A percentile compares a stretch with the other conserved stretches of the same genome.
Evolutionary conservation across 35 echinoderm and acorn worm species (phyloP).

Genomic region (Apostichopus japonicus): DNA sequence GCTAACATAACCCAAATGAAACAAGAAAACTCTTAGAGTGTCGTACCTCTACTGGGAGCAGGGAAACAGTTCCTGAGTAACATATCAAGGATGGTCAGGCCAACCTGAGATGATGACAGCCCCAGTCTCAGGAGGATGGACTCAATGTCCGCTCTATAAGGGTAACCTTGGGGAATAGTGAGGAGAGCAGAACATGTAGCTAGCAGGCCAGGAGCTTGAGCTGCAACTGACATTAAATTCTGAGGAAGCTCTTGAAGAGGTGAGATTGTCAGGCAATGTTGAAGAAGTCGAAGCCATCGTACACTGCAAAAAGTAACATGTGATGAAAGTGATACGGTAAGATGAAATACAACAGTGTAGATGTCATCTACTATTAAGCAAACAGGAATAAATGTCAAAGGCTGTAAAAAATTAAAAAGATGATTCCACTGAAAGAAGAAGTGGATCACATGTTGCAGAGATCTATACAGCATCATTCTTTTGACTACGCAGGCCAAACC

Average conservation of each 20-base stretch:
- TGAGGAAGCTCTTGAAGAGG: constrained; percentile 48
- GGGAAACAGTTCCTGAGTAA: constrained; percentile 79
- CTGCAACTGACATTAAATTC: constrained; percentile 62
- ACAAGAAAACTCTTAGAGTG: neutral
- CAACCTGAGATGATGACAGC: constrained; percentile 82
- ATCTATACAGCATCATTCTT: too few relatives aligned
- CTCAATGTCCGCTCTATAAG: constrained; percentile 82
- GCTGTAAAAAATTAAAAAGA: too few relatives aligned
- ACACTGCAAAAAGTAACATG: constrained; percentile 59
- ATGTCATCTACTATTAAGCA: too few relatives aligned
- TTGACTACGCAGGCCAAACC: too few relatives aligned
- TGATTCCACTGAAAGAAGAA: too few relatives aligned
- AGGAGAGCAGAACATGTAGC: constrained; percentile 91
- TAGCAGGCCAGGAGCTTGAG: constrained; percentile 79
- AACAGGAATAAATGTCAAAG: too few relatives aligned
- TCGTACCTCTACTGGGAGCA: neutral
- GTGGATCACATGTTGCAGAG: too few relatives aligned
- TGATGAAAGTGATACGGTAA: neutral
- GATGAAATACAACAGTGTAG: neutral
- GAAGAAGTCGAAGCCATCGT: constrained; percentile 84
- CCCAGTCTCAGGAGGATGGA: constrained; percentile 84
- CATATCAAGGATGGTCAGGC: constrained; percentile 85
- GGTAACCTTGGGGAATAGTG: constrained; percentile 78
- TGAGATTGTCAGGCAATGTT: constrained; percentile 87
- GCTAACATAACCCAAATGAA: too few relatives aligned